Conservation (phyloP, 2,888 invertebrate species). For the Timema podura region DNA sequence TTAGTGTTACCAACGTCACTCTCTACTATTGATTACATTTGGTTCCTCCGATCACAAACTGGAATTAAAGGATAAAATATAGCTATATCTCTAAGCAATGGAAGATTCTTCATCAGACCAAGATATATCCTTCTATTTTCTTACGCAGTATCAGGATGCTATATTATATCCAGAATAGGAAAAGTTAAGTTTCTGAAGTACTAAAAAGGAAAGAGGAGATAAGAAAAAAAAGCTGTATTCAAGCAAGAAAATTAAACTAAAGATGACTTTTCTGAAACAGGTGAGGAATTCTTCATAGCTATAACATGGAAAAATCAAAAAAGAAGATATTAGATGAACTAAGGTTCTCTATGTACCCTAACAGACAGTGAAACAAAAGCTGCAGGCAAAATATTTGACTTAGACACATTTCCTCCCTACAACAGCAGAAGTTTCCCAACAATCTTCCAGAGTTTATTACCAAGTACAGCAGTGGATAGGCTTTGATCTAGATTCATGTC, state of each 20-base stretch:
- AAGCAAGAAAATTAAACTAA: not conserved
- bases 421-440: not conserved
- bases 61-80: not conserved
- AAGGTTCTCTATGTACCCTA: not conserved
- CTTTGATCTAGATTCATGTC: no score
- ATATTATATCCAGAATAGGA: not conserved
- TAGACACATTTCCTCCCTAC: slow-evolving; percentile 2
- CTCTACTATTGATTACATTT: not conserved
- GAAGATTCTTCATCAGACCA: slow-evolving; percentile 3
- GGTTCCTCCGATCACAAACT: not conserved
- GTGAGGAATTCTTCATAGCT: not conserved
- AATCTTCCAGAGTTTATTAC: no score
- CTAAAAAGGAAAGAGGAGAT: not conserved
- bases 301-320: not conserved
- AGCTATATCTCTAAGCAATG: not conserved
- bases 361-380: not conserved
- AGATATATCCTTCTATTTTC: not conserved
- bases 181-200: not conserved
- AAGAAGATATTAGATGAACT: not conserved
- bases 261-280: not conserved
- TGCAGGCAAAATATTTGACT: not conserved
- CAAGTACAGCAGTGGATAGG: no score
- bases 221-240: not conserved
- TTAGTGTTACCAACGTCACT: not conserved
- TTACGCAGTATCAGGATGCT: not conserved